These are phyloP conservation scores for Sphaerodactylus townsendi DNA, from an alignment of 2,113 vertebrate genomes.

Conservation along the genomic window DNA sequence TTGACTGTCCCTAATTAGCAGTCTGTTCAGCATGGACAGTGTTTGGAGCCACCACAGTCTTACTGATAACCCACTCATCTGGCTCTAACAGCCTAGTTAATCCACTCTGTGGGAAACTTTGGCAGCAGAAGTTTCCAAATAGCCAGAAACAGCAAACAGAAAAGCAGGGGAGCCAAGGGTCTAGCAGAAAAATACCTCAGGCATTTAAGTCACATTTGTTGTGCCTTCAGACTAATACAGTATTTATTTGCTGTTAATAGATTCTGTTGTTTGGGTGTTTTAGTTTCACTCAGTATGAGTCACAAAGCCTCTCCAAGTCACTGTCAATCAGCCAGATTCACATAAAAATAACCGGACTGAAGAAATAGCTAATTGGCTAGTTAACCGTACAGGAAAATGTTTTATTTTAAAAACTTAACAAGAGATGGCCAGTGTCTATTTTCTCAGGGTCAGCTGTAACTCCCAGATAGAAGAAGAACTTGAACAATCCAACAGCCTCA, in stretches of 20 bases:
- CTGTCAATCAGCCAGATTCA: background rate
- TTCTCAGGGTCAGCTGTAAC: background rate
- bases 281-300: background rate
- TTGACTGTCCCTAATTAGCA: background rate
- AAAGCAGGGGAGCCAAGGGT: background rate
- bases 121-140: background rate
- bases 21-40: background rate
- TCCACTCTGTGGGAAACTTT: background rate
- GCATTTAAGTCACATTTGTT: background rate
- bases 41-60: background rate
- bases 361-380: background rate
- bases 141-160: background rate
- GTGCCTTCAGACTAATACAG: background rate
- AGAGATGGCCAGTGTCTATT: background rate
- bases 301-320: background rate
- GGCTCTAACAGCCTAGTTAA: background rate
- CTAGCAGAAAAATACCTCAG: conserved; percentile 3
- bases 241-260: background rate
- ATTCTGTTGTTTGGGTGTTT: background rate
- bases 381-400: background rate
- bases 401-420: background rate
- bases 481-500: background rate
- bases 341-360: background rate
- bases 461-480: background rate
- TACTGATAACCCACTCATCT: background rate